Evolutionary conservation across 2,797 vertebrate species (phyloP).

Genomic region (Sus cebifrons): DNA sequence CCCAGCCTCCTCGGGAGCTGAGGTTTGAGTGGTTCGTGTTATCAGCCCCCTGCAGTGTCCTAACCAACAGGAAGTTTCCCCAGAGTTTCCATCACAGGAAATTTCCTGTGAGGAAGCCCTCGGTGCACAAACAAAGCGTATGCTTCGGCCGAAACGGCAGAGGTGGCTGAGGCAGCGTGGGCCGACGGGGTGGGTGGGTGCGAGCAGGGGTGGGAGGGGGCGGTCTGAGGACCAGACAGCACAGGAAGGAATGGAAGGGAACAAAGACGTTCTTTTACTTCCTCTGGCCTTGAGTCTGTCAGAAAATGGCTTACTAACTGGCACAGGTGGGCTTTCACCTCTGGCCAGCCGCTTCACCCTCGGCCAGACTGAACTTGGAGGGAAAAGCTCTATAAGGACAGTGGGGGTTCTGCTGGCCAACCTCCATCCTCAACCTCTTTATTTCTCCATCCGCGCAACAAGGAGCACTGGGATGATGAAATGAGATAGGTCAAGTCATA

Average conservation of each 20-base stretch:
- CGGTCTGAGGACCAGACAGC: neutral
- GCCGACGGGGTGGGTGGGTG: neutral
- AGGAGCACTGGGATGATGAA: neutral
- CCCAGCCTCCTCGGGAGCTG: conserved; percentile 72
- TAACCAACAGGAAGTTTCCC: conserved; percentile 90
- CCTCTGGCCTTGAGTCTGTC: conserved; percentile 57
- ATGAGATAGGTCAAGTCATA: neutral
- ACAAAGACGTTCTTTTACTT: conserved; percentile 46
- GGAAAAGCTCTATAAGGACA: neutral
- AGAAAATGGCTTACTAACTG: conserved; percentile 54
- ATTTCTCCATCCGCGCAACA: neutral
- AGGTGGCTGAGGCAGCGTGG: conserved; percentile 37
- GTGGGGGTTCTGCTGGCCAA: neutral
- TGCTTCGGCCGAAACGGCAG: conserved; percentile 55
- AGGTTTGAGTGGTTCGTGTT: conserved; percentile 73
- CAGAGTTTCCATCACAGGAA: conserved; percentile 91
- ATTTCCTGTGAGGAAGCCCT: conserved; percentile 92
- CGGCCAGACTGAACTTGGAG: neutral
- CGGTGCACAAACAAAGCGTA: conserved; percentile 87
- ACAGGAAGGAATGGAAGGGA: conserved; percentile 23
- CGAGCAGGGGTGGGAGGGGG: neutral
- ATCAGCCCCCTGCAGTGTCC: conserved; percentile 89
- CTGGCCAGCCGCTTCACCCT: neutral
- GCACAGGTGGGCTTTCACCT: neutral
- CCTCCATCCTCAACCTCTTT: neutral